Percentiles rank a stretch among this genome's conserved stretches.
These are phyloP conservation scores for Drosophila repleta DNA, from an alignment of 1,140 invertebrate species.

Conservation along the genomic window DNA sequence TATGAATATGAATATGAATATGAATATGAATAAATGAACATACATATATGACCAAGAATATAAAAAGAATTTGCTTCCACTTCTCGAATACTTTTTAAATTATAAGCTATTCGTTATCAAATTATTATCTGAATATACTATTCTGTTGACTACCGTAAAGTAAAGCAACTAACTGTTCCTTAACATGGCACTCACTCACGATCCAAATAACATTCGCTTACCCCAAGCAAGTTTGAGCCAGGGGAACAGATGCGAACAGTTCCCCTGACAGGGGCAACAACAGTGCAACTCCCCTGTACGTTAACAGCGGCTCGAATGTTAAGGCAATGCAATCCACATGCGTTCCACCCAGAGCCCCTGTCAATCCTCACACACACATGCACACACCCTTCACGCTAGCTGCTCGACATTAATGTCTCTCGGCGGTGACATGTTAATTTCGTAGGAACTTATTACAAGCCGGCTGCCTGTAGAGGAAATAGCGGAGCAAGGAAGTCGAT, in stretches of 20 bases:
- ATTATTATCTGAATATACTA: no score
- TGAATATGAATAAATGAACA: no score
- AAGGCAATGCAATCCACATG: constrained; percentile 22
- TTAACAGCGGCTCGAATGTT: constrained; percentile 15
- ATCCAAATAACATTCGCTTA: constrained; percentile 12
- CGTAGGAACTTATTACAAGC: constrained; percentile 70
- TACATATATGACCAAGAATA: no score
- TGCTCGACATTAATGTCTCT: constrained; percentile 68
- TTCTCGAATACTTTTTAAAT: no score
- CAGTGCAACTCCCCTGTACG: neutral
- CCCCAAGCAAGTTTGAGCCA: neutral
- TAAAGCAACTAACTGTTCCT: neutral
- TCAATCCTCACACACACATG: neutral
- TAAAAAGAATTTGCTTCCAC: no score
- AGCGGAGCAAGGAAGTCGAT: constrained; percentile 1
- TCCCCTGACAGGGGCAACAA: constrained; percentile 6
- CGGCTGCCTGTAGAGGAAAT: constrained; percentile 26
- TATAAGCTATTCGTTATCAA: no score
- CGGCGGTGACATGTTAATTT: constrained; percentile 79
- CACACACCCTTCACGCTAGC: constrained; percentile 3
- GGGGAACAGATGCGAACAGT: neutral
- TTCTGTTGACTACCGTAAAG: no score
- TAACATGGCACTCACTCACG: neutral
- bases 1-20: no score
- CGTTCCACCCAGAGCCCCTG: constrained; percentile 10